Percentiles rank a stretch among this genome's conserved stretches.
Evolutionary conservation across 2,888 invertebrate genomes (phyloP).

Genomic region (Lithophane socia): DNA sequence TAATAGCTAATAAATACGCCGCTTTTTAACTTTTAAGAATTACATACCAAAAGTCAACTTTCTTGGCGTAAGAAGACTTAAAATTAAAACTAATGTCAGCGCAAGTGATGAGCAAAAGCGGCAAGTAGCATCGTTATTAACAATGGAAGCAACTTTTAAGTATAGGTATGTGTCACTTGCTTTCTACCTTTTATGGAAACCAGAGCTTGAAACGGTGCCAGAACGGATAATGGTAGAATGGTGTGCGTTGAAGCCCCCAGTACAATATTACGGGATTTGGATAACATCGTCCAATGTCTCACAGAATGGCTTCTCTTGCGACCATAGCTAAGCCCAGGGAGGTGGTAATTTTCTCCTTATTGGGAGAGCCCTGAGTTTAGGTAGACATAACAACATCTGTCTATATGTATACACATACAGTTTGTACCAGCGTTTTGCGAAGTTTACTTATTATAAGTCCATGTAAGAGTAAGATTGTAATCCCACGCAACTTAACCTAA

Average conservation of each 20-base stretch:
- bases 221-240: slow-evolving; percentile 20
- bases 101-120: slow-evolving; percentile 22
- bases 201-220: slow-evolving; percentile 27
- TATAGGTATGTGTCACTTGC: slow-evolving; percentile 15
- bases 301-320: slow-evolving; percentile 12
- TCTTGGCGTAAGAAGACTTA: background rate
- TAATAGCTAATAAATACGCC: background rate
- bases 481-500: slow-evolving; percentile 46
- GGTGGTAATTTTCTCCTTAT: slow-evolving; percentile 40
- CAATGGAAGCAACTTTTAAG: slow-evolving; percentile 28
- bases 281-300: slow-evolving; percentile 36
- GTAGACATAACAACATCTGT: slow-evolving; percentile 15
- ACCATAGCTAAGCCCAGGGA: background rate
- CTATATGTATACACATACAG: background rate
- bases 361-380: slow-evolving; percentile 16
- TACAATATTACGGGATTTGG: slow-evolving; percentile 32
- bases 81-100: background rate
- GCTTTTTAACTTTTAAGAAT: too few relatives aligned
- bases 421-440: slow-evolving; percentile 6
- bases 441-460: slow-evolving; percentile 33
- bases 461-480: slow-evolving; percentile 31
- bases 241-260: slow-evolving; percentile 1
- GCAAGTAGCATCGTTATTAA: background rate
- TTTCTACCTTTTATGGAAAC: slow-evolving; percentile 36
- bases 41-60: background rate